Conservation (phyloP, 2,888 invertebrate genomes). For the Lacanobia oleracea region DNA sequence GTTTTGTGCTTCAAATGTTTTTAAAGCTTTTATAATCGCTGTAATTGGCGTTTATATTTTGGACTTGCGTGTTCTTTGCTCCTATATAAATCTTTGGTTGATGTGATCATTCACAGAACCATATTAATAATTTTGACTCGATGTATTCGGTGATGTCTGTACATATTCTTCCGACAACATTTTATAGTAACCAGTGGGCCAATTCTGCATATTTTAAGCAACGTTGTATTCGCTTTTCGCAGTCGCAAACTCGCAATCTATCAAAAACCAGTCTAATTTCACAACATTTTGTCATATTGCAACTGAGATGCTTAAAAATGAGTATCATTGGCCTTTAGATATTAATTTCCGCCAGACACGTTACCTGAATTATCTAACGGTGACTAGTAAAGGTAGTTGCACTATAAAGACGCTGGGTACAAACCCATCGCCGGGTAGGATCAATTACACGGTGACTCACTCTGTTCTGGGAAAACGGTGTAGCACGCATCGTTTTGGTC, state of each 20-base stretch:
- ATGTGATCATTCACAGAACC: not conserved
- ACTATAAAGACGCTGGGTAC: not conserved
- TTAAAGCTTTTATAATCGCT: constrained; percentile 24
- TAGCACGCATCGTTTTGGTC: not conserved
- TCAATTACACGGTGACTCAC: constrained; percentile 25
- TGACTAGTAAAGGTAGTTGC: not conserved
- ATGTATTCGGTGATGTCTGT: too few relatives aligned
- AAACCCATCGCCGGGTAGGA: not conserved
- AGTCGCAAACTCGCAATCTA: too few relatives aligned
- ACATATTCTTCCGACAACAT: too few relatives aligned
- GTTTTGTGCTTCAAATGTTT: constrained; percentile 51
- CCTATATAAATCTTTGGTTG: not conserved
- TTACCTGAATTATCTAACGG: not conserved
- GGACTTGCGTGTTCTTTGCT: not conserved
- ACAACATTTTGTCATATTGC: not conserved
- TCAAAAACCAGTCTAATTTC: not conserved
- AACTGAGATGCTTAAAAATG: too few relatives aligned
- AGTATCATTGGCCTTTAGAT: not conserved
- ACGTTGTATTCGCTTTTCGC: too few relatives aligned
- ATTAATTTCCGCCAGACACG: not conserved
- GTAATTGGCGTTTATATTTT: constrained; percentile 17
- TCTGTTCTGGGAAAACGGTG: not conserved
- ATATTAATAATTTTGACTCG: not conserved
- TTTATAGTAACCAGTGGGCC: too few relatives aligned
- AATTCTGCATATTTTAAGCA: too few relatives aligned